Base-by-base conservation (phyloP, 1,140 invertebrate species). In the Drosophila mauritiana region DNA sequence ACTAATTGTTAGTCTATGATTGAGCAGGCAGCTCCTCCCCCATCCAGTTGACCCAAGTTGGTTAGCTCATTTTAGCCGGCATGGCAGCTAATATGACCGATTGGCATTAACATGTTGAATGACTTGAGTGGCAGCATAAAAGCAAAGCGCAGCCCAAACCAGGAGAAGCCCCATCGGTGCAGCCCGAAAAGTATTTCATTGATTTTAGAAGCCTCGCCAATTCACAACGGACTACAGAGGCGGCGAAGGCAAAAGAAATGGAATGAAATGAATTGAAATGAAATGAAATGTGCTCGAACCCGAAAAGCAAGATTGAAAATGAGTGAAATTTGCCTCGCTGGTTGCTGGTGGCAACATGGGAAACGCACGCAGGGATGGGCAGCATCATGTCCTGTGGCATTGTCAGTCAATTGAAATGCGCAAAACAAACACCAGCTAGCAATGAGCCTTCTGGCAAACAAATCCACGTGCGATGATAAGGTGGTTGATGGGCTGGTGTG, bases 151-250 rank as follows among this genome's bases (percentile, higher is more conserved):
- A 88, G 84, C 80, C 81, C 54, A 83, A 79, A 88, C 84, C 69
- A 48, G 67, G 37, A 43, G 86, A 90, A 90, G 88, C 86, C 86
- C 45, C 72, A 90, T 49, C 68, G 90, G 40, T 91, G 88, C 86
- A 82, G 70, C 88, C 81, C 86, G 78, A 90, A 90, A 90, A 90
- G 86, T 86, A 90, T 90, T 90, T 90, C 86, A 90, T 90, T 86
- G 86, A 90, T 90, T 90, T 90, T 90, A 55, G 86, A 90, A 90
- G 88, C 86, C 86, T 77, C 64, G 61, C 25, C 63, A 78, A 73
- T 84, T 79, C 82, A 80, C 57, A 59, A 75, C 73, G 46, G 73
- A 72, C 48, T 54, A 46, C 58, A 63, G 51, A 76, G 36, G 36
- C 51, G 34, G 52, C 45, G 37, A 58, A 61, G 25, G 37, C 53